These are phyloP conservation scores for Gymnothorax javanicus DNA, from an alignment of 2,797 vertebrate genomes.

Conservation along the genomic window DNA sequence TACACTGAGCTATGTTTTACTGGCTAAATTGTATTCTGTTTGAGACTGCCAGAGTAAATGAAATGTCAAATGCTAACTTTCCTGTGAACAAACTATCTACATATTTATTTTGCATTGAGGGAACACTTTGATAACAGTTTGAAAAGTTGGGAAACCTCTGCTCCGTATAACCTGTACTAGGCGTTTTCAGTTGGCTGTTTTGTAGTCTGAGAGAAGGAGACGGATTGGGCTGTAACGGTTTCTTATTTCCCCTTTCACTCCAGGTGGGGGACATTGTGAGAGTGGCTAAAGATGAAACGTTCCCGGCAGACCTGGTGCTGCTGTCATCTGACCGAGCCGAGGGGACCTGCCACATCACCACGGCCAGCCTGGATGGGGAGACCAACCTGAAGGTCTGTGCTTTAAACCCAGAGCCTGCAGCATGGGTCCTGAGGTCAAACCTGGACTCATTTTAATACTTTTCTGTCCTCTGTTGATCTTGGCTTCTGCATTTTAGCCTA, in stretches of 20 bases:
- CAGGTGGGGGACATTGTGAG: conserved; percentile 98
- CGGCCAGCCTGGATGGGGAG: conserved; percentile 95
- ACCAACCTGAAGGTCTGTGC: conserved; percentile 92
- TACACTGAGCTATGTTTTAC: no score
- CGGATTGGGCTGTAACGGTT: neutral
- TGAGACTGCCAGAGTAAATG: no score
- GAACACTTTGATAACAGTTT: no score
- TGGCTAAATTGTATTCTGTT: no score
- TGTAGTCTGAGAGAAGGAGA: neutral
- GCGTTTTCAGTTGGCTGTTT: no score
- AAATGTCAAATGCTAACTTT: neutral
- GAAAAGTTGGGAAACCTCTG: neutral
- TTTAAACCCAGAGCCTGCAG: neutral
- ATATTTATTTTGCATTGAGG: neutral
- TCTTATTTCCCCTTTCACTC: neutral
- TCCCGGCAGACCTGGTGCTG: conserved; percentile 91
- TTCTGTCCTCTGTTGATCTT: no score
- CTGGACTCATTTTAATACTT: no score
- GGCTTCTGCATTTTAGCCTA: no score
- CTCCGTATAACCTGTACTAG: neutral
- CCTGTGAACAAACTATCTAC: neutral
- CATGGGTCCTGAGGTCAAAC: no score
- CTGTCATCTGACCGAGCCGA: conserved; percentile 89
- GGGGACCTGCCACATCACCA: conserved; percentile 95
- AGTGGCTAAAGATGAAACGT: conserved; percentile 98